Base-by-base conservation (phyloP, 37 sponge, comb jelly and placozoan species). In the Dysidea cf. avara region DNA sequence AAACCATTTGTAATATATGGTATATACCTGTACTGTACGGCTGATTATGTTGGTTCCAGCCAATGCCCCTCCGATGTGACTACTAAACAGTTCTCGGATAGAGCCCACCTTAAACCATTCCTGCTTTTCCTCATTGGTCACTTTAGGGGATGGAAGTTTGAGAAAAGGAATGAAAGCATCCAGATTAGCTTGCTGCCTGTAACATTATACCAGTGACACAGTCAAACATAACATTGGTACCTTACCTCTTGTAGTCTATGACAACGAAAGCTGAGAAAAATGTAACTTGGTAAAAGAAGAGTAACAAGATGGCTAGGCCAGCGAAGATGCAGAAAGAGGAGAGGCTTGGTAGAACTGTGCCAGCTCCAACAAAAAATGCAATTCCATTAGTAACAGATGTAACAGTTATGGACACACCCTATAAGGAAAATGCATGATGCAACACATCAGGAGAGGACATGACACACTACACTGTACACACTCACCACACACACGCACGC, bases 381-480 rank as follows among this genome's bases (percentile, higher is more conserved):
- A 73, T 69, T 39, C 37, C 43, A 77, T 77, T 64, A n/a, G 79
- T 77, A 3, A 77, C 36, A 5, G 79, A 77, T 48, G 79, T 77
- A 7, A 77, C 79, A 7, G 79, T 71, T 4, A 77, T 65, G 38
- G 79, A 77, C 6, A 77, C 79, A 38, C 79, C 79, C 79, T 77
- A 29, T 16, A 72, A n/a, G 7, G 49, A 40, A 21, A 9, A n/a
- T n/a, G n/a, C n/a, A n/a, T 7, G 40, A 29, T 36, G 46, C 29
- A 37, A 16, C 25, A 39, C 21, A 22, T 17, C 28, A 29, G 28
- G 18, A 20, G 14, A 29, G n/a, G n/a, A n/a, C n/a, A n/a, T n/a
- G n/a, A n/a, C n/a, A n/a, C n/a, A n/a, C n/a, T n/a, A n/a, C n/a
- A n/a, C n/a, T n/a, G n/a, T n/a, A n/a, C n/a, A n/a, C n/a, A n/a